Percentiles rank a stretch among this genome's conserved stretches.
These are phyloP conservation scores for Cosmopolites sordidus DNA, from an alignment of 2,888 invertebrate genomes.

Conservation along the genomic window DNA sequence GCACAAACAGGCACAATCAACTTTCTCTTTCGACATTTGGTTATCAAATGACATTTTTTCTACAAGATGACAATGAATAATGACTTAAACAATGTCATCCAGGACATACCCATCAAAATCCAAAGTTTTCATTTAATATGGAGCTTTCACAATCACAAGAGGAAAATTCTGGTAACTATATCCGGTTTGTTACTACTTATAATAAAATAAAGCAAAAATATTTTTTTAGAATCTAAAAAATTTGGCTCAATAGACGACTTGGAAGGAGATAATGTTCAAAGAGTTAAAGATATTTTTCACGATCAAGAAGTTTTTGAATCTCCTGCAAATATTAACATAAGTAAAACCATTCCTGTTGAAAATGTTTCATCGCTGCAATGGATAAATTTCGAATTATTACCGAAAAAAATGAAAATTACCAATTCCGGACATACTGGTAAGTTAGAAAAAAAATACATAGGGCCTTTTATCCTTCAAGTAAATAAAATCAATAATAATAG, in stretches of 20 bases:
- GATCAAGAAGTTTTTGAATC: slow-evolving; percentile 37
- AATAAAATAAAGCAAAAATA: too few species aligned
- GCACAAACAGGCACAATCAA: slow-evolving; percentile 13
- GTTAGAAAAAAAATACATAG: too few species aligned
- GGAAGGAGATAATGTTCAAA: background rate
- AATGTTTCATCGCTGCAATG: slow-evolving; percentile 53
- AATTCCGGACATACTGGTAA: slow-evolving; percentile 66
- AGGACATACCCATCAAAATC: background rate
- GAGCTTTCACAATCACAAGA: background rate
- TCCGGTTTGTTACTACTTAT: too few species aligned
- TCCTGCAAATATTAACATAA: slow-evolving; percentile 50
- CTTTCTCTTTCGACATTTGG: background rate
- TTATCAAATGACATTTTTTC: background rate
- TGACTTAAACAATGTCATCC: background rate
- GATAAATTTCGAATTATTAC: slow-evolving; percentile 56
- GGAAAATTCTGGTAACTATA: background rate
- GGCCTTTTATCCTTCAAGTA: too few species aligned
- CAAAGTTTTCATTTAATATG: background rate
- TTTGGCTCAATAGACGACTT: background rate
- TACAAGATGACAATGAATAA: background rate
- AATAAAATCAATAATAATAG: too few species aligned
- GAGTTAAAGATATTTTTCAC: background rate
- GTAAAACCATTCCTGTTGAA: slow-evolving; percentile 39
- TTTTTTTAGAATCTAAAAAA: too few species aligned
- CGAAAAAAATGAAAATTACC: slow-evolving; percentile 61